Evolutionary conservation across 1,140 invertebrate genomes (phyloP), one percentile per base, ranked within the genome.

Genomic region (Atta cephalotes): DNA sequence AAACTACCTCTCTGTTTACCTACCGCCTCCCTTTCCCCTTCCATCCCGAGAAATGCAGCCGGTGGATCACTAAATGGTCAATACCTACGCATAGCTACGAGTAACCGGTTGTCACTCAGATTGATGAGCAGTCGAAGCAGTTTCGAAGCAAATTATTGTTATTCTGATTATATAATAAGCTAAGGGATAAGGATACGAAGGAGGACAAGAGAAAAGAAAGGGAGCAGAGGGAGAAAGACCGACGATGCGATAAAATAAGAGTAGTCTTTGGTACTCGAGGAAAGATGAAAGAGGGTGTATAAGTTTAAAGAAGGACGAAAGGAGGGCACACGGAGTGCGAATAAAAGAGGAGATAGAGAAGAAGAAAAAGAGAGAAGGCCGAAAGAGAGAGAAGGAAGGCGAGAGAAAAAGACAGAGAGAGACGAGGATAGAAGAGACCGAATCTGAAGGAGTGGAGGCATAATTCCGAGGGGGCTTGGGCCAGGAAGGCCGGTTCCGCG

Each of bases 111-210:
- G 93, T 94, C 92, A 93, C 89, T 45, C 87, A 86, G 92, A 95
- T 94, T 93, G 94, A 95, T 93, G 92, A 92, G 92, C 87, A 91
- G 90, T 92, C 92, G 90, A 91, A 91, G 82, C 87, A 72, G 81
- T 91, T 92, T 89, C 88, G 81, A 86, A 92, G 89, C 94, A 95
- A 84, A 94, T 94, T 94, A 94, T 94, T 93, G 91, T 92, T 92
- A 93, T 94, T 94, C 92, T 93, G 92, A 94, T 95, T 95, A 94
- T 88, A 92, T 94, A 95, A 94, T 94, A 92, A 94, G 92, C 90
- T 85, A 45, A 85, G 58, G 85, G 65, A 58, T 51, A 45, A 66
- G 51, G 72, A 63, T 28, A 71, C 72, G 89, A 85, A 77, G 14
- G 49, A 18, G 35, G 10, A 82, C 9, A 68, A 62, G 10, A 9